Evolutionary conservation across 2,888 invertebrate genomes (phyloP).

Genomic region (Stenotaenia linearis): DNA sequence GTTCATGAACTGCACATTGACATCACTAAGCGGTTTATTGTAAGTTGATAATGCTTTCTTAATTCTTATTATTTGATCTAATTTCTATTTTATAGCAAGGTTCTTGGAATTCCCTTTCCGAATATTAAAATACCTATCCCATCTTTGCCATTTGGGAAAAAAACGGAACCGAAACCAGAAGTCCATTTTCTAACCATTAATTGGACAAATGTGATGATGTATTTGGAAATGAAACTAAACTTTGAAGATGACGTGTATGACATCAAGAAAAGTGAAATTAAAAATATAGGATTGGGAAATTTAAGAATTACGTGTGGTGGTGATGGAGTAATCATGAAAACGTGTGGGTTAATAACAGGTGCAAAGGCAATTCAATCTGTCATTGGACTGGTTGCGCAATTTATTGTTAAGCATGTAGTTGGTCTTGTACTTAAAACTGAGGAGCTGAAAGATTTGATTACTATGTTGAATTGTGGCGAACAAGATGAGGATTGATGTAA

Average conservation of each 20-base stretch:
- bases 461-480: background rate
- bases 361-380: background rate
- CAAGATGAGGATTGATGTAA: no score
- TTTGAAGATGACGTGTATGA: background rate
- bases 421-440: background rate
- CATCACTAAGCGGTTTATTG: no score
- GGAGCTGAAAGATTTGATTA: background rate
- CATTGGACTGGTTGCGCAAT: background rate
- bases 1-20: no score
- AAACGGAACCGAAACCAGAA: no score
- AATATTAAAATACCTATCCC: no score
- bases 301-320: background rate
- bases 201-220: no score
- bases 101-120: no score
- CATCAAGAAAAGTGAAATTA: background rate
- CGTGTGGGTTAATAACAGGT: background rate
- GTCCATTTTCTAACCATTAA: no score
- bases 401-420: background rate
- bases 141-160: no score
- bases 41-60: no score
- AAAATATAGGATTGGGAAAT: background rate
- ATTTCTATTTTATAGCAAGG: no score
- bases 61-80: no score
- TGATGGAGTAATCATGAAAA: background rate
- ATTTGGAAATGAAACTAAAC: background rate